Conservation (phyloP, 2,797 vertebrate species). For the Semotilus atromaculatus region DNA sequence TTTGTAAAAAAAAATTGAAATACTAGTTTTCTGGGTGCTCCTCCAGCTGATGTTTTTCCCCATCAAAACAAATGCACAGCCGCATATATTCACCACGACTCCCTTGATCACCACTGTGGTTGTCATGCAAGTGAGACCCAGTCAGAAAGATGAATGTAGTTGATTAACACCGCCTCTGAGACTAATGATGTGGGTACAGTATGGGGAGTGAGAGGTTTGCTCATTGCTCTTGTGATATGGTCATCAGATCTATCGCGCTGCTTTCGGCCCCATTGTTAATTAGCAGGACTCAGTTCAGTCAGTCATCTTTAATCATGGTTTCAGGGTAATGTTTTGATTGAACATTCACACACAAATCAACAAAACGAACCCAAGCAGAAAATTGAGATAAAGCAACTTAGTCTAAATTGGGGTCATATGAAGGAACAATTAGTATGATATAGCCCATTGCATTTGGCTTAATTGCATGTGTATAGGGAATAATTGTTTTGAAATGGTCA, state of each 20-base stretch:
- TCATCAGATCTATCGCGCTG: slow-evolving; percentile 71
- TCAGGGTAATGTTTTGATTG: slow-evolving; percentile 81
- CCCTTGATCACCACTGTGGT: slow-evolving; percentile 64
- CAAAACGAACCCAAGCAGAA: slow-evolving; percentile 99
- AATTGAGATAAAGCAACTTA: slow-evolving; percentile 99
- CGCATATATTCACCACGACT: neutral
- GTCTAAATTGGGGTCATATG: slow-evolving; percentile 98
- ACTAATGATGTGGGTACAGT: slow-evolving; percentile 79
- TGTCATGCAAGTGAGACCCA: slow-evolving; percentile 61
- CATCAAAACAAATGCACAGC: slow-evolving; percentile 2
- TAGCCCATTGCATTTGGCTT: slow-evolving; percentile 95
- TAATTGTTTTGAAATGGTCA: slow-evolving; percentile 74
- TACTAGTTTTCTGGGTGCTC: neutral
- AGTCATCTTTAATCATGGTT: slow-evolving; percentile 98
- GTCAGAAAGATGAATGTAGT: slow-evolving; percentile 75
- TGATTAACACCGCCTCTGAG: slow-evolving; percentile 71
- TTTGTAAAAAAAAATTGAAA: slow-evolving; percentile 14
- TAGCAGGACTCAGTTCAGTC: slow-evolving; percentile 70
- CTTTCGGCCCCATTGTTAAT: slow-evolving; percentile 73
- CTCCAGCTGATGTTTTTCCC: neutral
- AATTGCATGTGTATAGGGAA: slow-evolving; percentile 90
- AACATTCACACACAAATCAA: slow-evolving; percentile 97
- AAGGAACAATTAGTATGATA: slow-evolving; percentile 97
- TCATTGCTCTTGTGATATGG: slow-evolving; percentile 71
- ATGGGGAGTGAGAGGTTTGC: slow-evolving; percentile 66